Percentiles rank a stretch among this genome's conserved stretches.
phyloP scores from a whole-genome alignment of 2,113 vertebrate genomes.

The Gallinago paraguaiae region DNA sequence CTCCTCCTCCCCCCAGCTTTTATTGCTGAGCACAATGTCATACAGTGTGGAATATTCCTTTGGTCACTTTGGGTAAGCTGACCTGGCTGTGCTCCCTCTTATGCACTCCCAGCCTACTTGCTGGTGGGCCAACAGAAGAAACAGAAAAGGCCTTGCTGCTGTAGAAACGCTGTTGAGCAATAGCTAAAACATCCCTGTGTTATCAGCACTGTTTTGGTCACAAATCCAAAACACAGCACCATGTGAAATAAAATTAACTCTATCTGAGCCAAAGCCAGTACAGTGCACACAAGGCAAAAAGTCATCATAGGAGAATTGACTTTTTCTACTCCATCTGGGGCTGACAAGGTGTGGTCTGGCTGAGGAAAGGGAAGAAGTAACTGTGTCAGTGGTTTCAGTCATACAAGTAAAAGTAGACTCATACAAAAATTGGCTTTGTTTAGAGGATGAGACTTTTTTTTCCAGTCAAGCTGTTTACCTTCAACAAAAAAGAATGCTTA shows the following conservation, averaged over 20 bases:
- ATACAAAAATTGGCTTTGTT: not conserved
- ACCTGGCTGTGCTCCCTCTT: not conserved
- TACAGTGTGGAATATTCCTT: not conserved
- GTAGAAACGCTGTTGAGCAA: not conserved
- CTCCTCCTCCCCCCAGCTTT: not conserved
- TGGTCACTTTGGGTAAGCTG: not conserved
- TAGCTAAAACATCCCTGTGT: not conserved
- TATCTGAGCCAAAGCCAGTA: not conserved
- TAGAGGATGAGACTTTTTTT: not conserved
- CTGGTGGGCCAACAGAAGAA: not conserved
- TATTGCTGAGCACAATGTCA: not conserved
- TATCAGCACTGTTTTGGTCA: not conserved
- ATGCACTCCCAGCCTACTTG: not conserved
- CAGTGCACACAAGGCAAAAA: not conserved
- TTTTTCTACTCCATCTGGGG: not conserved
- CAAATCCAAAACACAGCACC: not conserved
- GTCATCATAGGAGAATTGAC: not conserved
- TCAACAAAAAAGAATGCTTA: not conserved
- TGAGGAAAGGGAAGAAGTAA: not conserved
- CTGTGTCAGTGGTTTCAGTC: not conserved
- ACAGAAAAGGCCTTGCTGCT: not conserved
- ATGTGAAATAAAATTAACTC: not conserved
- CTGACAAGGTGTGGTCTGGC: not conserved
- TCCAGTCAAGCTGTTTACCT: not conserved
- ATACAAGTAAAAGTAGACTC: not conserved